Evolutionary conservation across 2,113 vertebrate species (phyloP), one percentile per base, ranked within the genome.

Genomic region (Delphinus delphis): DNA sequence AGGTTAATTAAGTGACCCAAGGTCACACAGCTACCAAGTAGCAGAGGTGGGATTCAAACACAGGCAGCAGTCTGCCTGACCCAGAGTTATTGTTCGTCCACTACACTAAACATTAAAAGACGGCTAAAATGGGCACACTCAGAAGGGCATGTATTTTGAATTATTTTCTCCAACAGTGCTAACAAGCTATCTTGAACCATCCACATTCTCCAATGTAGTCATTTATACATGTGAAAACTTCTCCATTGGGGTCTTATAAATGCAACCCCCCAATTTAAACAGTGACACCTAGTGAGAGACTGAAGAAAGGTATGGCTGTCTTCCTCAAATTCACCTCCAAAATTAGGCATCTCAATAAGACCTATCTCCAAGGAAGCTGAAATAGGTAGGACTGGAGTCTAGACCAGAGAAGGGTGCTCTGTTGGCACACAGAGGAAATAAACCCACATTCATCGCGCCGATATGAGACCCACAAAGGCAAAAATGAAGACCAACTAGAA

Each of bases 1-100:
- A 96, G 83, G 47, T 90, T 84, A 95, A 95, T 91, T 73, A 93
- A 87, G 3, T 68, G 81, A 79, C 74, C 86, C 68, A 71, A 95
- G 68, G 77, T 91, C 79, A 96, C 50, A 31, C 5, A 80, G 58
- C 44, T 63, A 44, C 76, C 76, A 95, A 82, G 38, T 5, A 73
- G 80, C 90, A 96, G 86, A 92, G 70, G 55, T 36, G 33, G 63
- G 68, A 73, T 76, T 92, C 84, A 85, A 80, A 95, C 6, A 14
- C 50, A 67, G 38, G 71, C 81, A 38, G 71, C 81, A 38, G 6
- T 87, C 17, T 95, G 5, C 79, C 31, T 92, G 62, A 95, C 63
- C 88, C 70, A 91, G 82, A 55, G 80, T 82, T 28, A 28, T 15
- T 33, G 62, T 76, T 81, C 89, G 93, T 47, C 41, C 36, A 58